phyloP scores from a whole-genome alignment of 2,888 invertebrate genomes.

The Machimus rusticus region DNA sequence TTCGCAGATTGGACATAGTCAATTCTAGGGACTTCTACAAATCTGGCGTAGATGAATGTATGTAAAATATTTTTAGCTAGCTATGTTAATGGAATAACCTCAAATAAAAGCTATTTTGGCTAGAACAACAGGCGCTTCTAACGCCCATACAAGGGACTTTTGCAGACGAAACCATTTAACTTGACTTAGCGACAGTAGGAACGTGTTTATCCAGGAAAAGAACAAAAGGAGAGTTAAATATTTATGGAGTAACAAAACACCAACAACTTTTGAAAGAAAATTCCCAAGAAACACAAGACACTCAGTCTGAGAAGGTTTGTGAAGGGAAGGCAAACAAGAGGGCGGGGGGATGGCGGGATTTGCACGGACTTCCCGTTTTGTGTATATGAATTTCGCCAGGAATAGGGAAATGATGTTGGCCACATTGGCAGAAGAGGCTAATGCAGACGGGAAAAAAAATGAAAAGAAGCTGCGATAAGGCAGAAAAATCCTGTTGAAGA shows the following conservation, averaged over 20 bases:
- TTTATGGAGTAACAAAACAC: conserved; percentile 23
- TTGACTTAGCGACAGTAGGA: not conserved
- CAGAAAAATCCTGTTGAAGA: conserved; percentile 18
- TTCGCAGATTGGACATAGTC: too few species aligned
- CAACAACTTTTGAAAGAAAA: conserved; percentile 12
- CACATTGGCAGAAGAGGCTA: not conserved
- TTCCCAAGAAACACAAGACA: conserved; percentile 7
- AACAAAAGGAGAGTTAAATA: conserved; percentile 15
- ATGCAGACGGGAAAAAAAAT: not conserved
- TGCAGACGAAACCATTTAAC: not conserved
- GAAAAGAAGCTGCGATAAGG: not conserved
- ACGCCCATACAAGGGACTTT: not conserved
- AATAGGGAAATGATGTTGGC: not conserved
- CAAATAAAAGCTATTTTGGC: not conserved
- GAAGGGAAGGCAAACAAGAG: not conserved
- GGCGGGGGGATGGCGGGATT: not conserved
- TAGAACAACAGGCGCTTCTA: not conserved
- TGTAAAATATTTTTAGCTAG: not conserved
- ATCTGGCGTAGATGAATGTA: not conserved
- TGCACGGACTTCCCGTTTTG: not conserved
- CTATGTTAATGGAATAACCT: not conserved
- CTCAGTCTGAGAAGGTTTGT: not conserved
- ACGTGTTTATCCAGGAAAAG: not conserved
- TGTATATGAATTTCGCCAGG: not conserved
- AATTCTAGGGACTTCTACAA: too few species aligned